Evolutionary conservation across 2,888 invertebrate genomes (phyloP), one percentile per base, ranked within the genome.

Genomic region (Timandra comae): DNA sequence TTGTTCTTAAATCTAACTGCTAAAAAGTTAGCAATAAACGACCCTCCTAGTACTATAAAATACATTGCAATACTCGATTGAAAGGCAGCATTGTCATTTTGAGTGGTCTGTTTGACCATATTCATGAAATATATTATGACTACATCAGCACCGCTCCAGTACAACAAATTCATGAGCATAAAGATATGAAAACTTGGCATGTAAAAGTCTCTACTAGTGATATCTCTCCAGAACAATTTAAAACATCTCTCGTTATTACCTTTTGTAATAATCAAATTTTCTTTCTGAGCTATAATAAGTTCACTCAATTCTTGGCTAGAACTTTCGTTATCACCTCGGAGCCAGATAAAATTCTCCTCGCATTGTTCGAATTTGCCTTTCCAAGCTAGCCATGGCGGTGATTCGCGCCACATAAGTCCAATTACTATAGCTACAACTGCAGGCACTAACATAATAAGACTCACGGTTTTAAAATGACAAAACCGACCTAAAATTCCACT

Each of bases 321-420:
- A 13, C 21, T 16, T 0, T 40, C 38, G 9, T 40, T 41, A 1
- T 20, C 27, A 4, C 53, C 53, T 29, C 51, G 39, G 8, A 53
- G 16, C 43, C 43, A 35, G 12, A 25, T 13, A 6, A 53, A 53
- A 1, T 39, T 29, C n/a, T 30, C 22, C 13, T 45, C 43, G 12
- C 51, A 51, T 41, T 38, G 35, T 0, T 45, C 41, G 8, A 45
- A 46, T 29, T 48, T 27, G 2, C 45, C 48, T 34, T 35, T 49
- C 9, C 29, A 45, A 3, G 53, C 53, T 3, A 46, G 27, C 50
- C 50, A 53, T 2, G 39, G 31, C 4, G 53, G 53, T 5, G 53
- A 50, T 23, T 53, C 50, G 0, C 49, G 49, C 49, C 51, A 53
- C 5, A 46, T 25, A 12, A 41, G 43, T 1, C 38, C 27, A 8